phyloP scores from a whole-genome alignment of 2,113 vertebrate genomes.

The Hypocryptadius cinnamomeus region DNA sequence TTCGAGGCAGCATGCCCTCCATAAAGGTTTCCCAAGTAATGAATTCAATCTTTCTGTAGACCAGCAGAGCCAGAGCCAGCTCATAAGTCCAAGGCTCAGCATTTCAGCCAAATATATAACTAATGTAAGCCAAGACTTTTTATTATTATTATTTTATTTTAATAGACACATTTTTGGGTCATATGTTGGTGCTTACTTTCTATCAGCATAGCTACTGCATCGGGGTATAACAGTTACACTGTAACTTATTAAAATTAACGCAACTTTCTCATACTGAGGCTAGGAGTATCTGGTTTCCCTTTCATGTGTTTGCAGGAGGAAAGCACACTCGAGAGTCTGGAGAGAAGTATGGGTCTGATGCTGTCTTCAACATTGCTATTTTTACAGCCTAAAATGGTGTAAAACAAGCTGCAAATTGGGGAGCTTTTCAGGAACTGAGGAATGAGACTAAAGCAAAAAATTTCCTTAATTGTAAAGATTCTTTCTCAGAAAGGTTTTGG shows the following conservation, averaged over 20 bases:
- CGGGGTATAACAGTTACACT: not conserved
- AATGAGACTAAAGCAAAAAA: not conserved
- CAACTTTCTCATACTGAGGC: not conserved
- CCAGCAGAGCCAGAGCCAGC: not conserved
- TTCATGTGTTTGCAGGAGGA: not conserved
- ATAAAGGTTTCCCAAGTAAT: not conserved
- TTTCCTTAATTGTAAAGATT: not conserved
- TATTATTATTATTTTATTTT: slow-evolving; percentile 25
- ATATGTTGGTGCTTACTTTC: not conserved
- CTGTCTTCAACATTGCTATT: not conserved
- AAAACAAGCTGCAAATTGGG: not conserved
- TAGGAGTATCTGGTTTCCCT: slow-evolving; percentile 11
- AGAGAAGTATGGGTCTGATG: not conserved
- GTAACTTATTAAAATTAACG: slow-evolving; percentile 20
- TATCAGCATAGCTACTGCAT: not conserved
- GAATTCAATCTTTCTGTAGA: not conserved
- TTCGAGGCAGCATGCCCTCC: not conserved
- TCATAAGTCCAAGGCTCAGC: not conserved
- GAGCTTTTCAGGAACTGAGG: not conserved
- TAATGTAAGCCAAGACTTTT: not conserved
- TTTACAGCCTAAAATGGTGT: not conserved
- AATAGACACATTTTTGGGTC: slow-evolving; percentile 15
- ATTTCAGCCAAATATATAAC: not conserved
- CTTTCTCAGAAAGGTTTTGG: not conserved
- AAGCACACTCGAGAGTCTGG: not conserved